Percentiles rank a stretch among this genome's conserved stretches.
These are phyloP conservation scores for Strigamia transsilvanica DNA, from an alignment of 2,888 invertebrate species.

Conservation along the genomic window DNA sequence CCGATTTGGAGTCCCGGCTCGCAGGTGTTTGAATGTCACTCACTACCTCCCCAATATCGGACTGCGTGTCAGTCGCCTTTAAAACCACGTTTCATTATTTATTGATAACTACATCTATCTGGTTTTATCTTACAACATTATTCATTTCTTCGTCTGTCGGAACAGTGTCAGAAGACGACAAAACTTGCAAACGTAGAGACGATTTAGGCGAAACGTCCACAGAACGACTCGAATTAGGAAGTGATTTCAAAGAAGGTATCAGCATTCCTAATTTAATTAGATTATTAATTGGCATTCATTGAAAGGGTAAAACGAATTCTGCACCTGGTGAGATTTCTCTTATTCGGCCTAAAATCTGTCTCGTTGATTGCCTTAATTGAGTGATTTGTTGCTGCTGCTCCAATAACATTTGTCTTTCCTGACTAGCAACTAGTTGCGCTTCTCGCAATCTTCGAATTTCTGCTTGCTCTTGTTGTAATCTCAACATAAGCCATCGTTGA, in stretches of 20 bases:
- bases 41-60: neutral
- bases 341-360: slow-evolving; percentile 55
- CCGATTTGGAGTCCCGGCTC: neutral
- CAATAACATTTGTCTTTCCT: slow-evolving; percentile 61
- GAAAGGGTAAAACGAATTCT: neutral
- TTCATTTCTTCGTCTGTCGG: slow-evolving; percentile 62
- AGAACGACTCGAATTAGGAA: slow-evolving; percentile 3
- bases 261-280: neutral
- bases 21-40: slow-evolving; percentile 1
- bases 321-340: slow-evolving; percentile 49
- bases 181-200: neutral
- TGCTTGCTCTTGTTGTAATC: slow-evolving; percentile 74
- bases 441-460: slow-evolving; percentile 70
- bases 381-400: slow-evolving; percentile 62
- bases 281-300: neutral
- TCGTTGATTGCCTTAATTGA: slow-evolving; percentile 58
- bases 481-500: slow-evolving; percentile 73
- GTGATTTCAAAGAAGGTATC: slow-evolving; percentile 39
- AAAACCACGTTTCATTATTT: neutral
- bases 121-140: slow-evolving; percentile 57
- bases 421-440: slow-evolving; percentile 61
- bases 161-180: slow-evolving; percentile 57
- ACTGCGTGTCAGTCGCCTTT: neutral
- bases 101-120: neutral
- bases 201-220: slow-evolving; percentile 4